phyloP scores from a whole-genome alignment of 2,888 invertebrate genomes.

The Neoitamus cyanurus region DNA sequence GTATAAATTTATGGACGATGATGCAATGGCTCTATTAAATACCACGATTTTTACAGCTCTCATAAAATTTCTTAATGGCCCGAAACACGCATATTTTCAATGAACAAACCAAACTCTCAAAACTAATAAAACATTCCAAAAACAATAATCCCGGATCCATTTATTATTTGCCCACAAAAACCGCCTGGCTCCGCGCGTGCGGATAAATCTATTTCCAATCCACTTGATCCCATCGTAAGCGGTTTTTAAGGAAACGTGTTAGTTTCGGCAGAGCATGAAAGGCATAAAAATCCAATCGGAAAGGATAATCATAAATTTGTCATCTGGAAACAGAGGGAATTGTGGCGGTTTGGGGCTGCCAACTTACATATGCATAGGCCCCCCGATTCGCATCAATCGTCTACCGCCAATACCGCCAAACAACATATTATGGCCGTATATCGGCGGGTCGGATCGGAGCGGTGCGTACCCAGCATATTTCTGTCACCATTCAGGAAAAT shows the following conservation, averaged over 20 bases:
- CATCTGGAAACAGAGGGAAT: slow-evolving; percentile 47
- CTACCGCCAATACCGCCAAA: not conserved
- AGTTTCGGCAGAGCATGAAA: slow-evolving; percentile 41
- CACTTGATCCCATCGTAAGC: slow-evolving; percentile 28
- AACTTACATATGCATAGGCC: slow-evolving; percentile 36
- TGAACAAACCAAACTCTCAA: not conserved
- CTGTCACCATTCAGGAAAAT: slow-evolving; percentile 48
- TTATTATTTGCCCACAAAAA: not conserved
- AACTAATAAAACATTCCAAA: not conserved
- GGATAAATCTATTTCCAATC: slow-evolving; percentile 32
- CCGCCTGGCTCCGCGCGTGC: not conserved
- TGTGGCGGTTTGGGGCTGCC: not conserved
- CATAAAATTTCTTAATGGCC: not conserved
- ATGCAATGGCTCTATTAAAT: no score
- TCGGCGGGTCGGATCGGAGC: not conserved
- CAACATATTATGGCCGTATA: not conserved
- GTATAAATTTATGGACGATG: no score
- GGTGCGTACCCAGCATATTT: slow-evolving; percentile 37
- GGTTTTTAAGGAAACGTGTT: slow-evolving; percentile 21
- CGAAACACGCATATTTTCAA: not conserved
- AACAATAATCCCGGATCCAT: not conserved
- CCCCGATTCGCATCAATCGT: not conserved
- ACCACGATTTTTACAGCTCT: not conserved
- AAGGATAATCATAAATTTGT: slow-evolving; percentile 51
- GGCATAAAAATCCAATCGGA: slow-evolving; percentile 49